These are phyloP conservation scores for Pedetes capensis DNA, from an alignment of 2,113 vertebrate genomes.

Conservation along the genomic window DNA sequence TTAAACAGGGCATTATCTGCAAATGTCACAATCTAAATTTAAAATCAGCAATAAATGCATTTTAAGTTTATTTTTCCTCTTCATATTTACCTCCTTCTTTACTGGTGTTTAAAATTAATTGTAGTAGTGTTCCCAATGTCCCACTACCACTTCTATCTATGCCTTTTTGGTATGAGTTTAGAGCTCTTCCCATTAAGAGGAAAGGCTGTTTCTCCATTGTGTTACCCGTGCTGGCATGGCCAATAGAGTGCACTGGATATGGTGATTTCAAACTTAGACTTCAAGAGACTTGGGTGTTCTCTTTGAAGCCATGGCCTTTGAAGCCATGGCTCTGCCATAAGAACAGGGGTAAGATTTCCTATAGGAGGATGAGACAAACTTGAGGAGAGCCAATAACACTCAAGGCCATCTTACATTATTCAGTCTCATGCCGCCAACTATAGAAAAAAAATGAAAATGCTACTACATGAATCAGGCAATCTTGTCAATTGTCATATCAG, in stretches of 20 bases:
- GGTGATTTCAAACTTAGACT: background rate
- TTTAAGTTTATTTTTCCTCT: background rate
- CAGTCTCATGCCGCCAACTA: background rate
- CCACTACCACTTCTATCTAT: too few relatives aligned
- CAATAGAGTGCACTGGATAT: background rate
- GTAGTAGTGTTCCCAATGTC: background rate
- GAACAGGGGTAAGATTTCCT: background rate
- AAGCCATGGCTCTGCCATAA: background rate
- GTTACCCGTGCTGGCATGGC: background rate
- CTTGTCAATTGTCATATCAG: background rate
- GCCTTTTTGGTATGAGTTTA: background rate
- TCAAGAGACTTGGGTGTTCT: background rate
- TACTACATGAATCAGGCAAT: background rate
- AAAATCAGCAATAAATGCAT: background rate
- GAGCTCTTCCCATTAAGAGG: background rate
- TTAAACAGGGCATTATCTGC: background rate
- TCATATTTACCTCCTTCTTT: background rate
- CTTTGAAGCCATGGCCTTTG: background rate
- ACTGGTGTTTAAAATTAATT: background rate
- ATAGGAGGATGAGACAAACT: background rate
- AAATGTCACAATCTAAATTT: background rate
- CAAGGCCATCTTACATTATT: background rate
- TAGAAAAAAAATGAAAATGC: background rate
- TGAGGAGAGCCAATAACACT: background rate
- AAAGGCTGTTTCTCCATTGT: background rate